Evolutionary conservation across 2,797 vertebrate genomes (phyloP).

Genomic region (Clarias platycephalus): DNA sequence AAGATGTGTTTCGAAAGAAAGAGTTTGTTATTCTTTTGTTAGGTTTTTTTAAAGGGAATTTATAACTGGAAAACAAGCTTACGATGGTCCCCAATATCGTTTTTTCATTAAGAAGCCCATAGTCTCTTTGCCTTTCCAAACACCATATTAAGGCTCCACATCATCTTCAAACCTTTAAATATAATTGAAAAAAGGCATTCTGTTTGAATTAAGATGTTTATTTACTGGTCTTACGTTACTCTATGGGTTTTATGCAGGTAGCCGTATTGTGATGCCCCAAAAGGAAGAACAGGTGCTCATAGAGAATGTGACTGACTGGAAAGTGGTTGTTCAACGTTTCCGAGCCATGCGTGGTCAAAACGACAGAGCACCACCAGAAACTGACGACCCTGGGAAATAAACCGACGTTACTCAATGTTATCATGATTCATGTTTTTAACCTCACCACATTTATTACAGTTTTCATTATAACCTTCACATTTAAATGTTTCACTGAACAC

Average conservation of each 20-base stretch:
- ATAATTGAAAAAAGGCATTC: background rate
- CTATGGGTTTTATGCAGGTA: constrained; percentile 43
- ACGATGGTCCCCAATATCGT: background rate
- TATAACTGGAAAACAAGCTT: background rate
- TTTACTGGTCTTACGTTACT: background rate
- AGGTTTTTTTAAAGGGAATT: background rate
- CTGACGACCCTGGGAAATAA: constrained; percentile 9
- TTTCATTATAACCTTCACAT: background rate
- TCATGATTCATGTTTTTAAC: background rate
- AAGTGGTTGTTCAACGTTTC: constrained; percentile 51
- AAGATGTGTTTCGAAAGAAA: background rate
- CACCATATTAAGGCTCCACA: background rate
- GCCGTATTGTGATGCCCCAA: constrained; percentile 6
- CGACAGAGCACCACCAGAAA: constrained; percentile 26
- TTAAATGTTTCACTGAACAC: background rate
- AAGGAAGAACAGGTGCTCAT: constrained; percentile 37
- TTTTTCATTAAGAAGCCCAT: background rate
- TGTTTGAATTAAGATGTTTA: background rate
- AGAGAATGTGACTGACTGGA: constrained; percentile 55
- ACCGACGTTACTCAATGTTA: background rate
- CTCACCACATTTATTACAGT: background rate
- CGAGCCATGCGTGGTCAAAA: constrained; percentile 48
- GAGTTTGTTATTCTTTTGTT: background rate
- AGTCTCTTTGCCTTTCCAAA: background rate
- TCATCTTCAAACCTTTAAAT: background rate